These are phyloP conservation scores for Thalassaphorura encarpata DNA, from an alignment of 1,140 invertebrate genomes.

Conservation along the genomic window DNA sequence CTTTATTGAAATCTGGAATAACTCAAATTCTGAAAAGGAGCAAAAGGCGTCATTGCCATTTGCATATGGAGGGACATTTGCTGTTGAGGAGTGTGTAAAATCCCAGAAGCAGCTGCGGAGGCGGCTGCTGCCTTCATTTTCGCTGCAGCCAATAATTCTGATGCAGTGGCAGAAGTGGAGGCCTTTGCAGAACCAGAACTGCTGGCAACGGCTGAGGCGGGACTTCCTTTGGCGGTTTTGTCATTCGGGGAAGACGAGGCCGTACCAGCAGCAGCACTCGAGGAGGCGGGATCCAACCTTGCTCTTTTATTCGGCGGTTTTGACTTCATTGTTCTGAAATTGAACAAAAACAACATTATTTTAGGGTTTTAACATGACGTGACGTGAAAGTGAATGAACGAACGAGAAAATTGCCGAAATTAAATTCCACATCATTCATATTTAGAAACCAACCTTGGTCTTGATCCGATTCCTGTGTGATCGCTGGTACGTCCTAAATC, in stretches of 20 bases:
- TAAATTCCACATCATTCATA: too few species aligned
- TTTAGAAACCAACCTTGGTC: too few species aligned
- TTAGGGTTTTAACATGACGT: not conserved
- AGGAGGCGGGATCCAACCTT: conserved; percentile 10
- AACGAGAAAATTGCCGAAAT: too few species aligned
- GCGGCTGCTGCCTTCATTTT: not conserved
- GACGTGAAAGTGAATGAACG: not conserved
- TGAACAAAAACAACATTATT: not conserved
- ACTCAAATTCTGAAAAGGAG: conserved; percentile 10
- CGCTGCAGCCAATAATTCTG: conserved; percentile 6
- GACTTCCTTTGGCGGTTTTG: not conserved
- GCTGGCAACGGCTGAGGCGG: not conserved
- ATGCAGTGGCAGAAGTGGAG: not conserved
- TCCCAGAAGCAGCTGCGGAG: not conserved
- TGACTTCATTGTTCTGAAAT: conserved; percentile 21
- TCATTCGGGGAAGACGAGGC: not conserved
- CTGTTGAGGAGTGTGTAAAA: not conserved
- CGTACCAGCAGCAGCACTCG: not conserved
- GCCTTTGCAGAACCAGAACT: not conserved
- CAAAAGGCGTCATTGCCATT: not conserved
- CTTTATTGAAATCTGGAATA: conserved; percentile 16
- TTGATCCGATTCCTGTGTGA: too few species aligned
- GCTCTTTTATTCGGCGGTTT: conserved; percentile 24
- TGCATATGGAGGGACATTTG: not conserved
- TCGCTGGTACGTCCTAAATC: too few species aligned